Conservation (phyloP, 2,888 invertebrate species). For the Dusona sp. region DNA sequence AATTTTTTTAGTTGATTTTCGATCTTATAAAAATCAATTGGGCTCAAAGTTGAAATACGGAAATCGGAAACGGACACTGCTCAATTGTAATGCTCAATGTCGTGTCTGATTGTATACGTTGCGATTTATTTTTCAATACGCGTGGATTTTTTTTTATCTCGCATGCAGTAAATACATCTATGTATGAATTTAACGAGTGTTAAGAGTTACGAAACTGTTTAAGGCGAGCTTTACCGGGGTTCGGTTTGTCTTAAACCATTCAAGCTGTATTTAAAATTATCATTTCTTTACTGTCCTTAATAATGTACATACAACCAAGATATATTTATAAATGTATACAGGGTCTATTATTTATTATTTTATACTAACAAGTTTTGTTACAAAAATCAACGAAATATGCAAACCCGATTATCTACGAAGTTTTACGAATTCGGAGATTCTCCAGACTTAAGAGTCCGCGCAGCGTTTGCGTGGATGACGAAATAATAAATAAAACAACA, state of each 20-base stretch:
- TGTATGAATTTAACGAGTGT: background rate
- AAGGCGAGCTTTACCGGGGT: background rate
- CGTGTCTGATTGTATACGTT: background rate
- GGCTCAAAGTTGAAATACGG: background rate
- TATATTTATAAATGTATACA: background rate
- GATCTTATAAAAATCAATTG: background rate
- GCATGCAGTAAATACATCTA: background rate
- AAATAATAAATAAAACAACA: constrained; percentile 34
- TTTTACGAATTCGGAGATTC: background rate
- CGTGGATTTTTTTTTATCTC: background rate
- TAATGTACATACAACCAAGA: background rate
- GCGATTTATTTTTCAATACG: background rate
- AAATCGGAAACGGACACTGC: background rate
- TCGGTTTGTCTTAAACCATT: background rate
- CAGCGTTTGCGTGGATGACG: background rate
- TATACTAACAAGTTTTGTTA: background rate
- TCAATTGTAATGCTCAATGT: background rate
- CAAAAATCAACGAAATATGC: background rate
- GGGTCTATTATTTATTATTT: constrained; percentile 3
- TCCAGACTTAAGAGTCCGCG: background rate
- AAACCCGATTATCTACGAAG: background rate
- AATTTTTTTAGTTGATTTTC: background rate
- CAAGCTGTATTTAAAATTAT: background rate
- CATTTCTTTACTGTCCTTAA: background rate
- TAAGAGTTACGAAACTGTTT: constrained; percentile 4